Evolutionary conservation across 2,113 vertebrate species (phyloP), one percentile per base, ranked within the genome.

Genomic region (Lota lota): DNA sequence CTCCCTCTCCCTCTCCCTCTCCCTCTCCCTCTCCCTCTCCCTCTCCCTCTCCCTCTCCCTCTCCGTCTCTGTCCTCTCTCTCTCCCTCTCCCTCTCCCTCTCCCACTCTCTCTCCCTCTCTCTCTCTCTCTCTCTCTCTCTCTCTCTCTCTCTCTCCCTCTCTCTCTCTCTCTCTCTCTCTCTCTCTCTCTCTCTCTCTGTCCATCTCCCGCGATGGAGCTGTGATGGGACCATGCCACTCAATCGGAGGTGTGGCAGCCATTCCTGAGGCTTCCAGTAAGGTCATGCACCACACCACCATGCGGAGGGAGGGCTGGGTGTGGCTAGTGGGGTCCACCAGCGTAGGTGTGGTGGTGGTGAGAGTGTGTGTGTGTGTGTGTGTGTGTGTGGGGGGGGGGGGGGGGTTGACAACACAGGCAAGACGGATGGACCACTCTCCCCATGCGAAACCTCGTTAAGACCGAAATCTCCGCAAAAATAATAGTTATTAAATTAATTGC

Each of bases 401-500:
- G 87, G 91, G 93, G 92, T 83, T 89, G 89, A 91, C 91, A 92
- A 92, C 90, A 89, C 80, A 60, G 74, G 72, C 91, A 91, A 95
- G 94, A 97, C 92, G 89, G 93, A 97, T 94, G 91, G 92, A 90
- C 89, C 91, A 88, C 93, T 95, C 90, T 91, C 88, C 89, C 83
- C 83, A 84, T 2, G 53, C 53, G 16, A 92, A 92, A 90, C 85
- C 93, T 86, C 79, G 88, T 92, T 93, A 93, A 91, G 90, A 79
- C 90, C 79, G 91, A 93, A 91, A 92, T 85, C 88, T 83, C 85
- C 73, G 89, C 90, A 94, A 95, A 95, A 94, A 96, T 93, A 96
- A 93, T 95, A 94, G 94, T 92, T 94, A 93, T 95, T 94, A 96
- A 99, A 98, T 99, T 95, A 97, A 98, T 98, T 93, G 92, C 88